A percentile compares a stretch with the other conserved stretches of the same genome.
These are phyloP conservation scores for Columba guinea DNA, from an alignment of 2,797 vertebrate species.

Conservation along the genomic window DNA sequence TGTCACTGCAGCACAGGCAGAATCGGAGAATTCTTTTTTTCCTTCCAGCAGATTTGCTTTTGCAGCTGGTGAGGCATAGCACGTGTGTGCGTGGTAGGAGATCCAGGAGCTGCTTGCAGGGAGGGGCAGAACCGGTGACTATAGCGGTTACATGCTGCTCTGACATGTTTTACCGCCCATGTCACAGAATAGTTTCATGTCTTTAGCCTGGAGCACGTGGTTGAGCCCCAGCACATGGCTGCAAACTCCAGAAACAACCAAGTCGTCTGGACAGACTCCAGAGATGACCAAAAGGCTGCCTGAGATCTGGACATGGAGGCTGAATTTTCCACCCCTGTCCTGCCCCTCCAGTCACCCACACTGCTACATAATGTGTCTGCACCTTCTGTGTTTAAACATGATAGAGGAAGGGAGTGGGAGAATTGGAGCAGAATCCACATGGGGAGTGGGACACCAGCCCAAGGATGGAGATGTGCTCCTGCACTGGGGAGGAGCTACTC, in stretches of 20 bases:
- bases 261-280: not conserved
- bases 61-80: not conserved
- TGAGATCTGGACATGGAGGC: rapidly evolving
- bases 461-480: not conserved
- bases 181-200: not conserved
- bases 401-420: not conserved
- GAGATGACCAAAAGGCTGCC: not conserved
- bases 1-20: not conserved
- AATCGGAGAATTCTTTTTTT: not conserved
- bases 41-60: not conserved
- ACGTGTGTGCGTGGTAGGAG: rapidly evolving
- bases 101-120: not conserved
- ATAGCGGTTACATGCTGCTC: not conserved
- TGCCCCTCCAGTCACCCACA: rapidly evolving
- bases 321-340: not conserved
- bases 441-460: not conserved
- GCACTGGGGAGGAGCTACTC: not conserved
- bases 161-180: rapidly evolving
- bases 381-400: not conserved
- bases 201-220: not conserved
- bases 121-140: not conserved
- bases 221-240: not conserved
- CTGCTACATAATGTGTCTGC: not conserved
- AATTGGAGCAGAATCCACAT: not conserved
- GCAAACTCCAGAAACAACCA: not conserved